A percentile compares a stretch with the other conserved stretches of the same genome.
These are phyloP conservation scores for Mormyrus iriodes DNA, from an alignment of 2,113 vertebrate genomes.

Conservation along the genomic window DNA sequence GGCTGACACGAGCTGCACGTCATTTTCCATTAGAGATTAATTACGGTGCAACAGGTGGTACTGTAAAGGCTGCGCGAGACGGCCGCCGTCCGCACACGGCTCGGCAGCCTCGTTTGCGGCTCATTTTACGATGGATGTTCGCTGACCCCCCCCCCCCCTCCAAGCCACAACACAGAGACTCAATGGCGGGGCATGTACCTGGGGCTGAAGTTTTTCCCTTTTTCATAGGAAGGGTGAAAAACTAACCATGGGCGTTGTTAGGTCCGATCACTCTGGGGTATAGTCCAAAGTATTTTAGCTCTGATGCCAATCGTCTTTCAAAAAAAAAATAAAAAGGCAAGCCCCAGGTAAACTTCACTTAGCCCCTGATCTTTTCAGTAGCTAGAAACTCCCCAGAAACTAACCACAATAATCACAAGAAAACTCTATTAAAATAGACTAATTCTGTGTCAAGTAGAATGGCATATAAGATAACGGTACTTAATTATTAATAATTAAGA, in stretches of 20 bases:
- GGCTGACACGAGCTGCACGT: background rate
- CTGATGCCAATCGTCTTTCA: too few species aligned
- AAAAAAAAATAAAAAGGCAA: too few species aligned
- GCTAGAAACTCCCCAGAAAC: too few species aligned
- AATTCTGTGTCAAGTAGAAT: background rate
- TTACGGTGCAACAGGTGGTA: background rate
- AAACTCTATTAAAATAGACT: background rate
- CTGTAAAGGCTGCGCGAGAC: background rate
- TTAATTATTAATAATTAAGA: too few species aligned
- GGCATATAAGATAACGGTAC: background rate
- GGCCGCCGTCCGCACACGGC: background rate
- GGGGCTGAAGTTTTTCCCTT: background rate
- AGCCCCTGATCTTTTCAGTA: too few species aligned
- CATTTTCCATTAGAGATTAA: background rate
- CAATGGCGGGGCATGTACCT: background rate
- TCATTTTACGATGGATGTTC: background rate
- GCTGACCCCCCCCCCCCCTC: background rate
- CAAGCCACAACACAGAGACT: background rate
- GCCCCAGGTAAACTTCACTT: too few species aligned
- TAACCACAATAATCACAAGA: background rate
- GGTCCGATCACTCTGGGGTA: too few species aligned
- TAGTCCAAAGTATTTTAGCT: too few species aligned
- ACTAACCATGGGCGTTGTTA: too few species aligned
- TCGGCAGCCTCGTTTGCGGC: background rate
- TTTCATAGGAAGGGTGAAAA: background rate